phyloP scores from a whole-genome alignment of 2,113 vertebrate genomes.

The Genyomyrus donnyi region DNA sequence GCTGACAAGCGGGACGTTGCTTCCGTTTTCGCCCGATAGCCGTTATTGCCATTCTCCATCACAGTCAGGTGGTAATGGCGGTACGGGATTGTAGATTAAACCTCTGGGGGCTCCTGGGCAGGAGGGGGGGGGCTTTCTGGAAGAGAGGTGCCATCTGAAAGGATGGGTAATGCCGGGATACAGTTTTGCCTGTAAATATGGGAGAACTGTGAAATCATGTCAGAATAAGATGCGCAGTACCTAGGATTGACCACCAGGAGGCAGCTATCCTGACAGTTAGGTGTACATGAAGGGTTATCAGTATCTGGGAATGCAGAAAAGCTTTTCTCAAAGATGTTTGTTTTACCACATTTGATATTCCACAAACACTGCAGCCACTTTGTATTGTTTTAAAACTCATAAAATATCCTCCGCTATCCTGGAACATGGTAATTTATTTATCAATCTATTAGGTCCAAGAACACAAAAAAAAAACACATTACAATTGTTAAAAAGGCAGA shows the following conservation, averaged over 20 bases:
- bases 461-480: not conserved
- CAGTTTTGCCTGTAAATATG: not conserved
- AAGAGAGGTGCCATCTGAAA: not conserved
- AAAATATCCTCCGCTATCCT: not conserved
- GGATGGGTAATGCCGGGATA: not conserved
- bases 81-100: not conserved
- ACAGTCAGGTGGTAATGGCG: not conserved
- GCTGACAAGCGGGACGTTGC: not conserved
- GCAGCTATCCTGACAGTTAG: slow-evolving; percentile 2
- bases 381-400: not conserved
- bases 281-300: not conserved
- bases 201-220: not conserved
- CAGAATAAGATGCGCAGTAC: not conserved
- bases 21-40: slow-evolving; percentile 8
- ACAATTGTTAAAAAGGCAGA: not conserved
- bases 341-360: slow-evolving; percentile 3
- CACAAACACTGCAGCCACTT: not conserved
- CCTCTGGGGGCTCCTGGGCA: not conserved
- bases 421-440: slow-evolving; percentile 11
- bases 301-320: not conserved
- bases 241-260: not conserved
- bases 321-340: not conserved
- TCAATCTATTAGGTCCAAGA: slow-evolving; percentile 6
- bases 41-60: slow-evolving; percentile 1
- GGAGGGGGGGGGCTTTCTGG: not conserved